Evolutionary conservation across 1,140 invertebrate species (phyloP).

Genomic region (Helicoverpa zea): DNA sequence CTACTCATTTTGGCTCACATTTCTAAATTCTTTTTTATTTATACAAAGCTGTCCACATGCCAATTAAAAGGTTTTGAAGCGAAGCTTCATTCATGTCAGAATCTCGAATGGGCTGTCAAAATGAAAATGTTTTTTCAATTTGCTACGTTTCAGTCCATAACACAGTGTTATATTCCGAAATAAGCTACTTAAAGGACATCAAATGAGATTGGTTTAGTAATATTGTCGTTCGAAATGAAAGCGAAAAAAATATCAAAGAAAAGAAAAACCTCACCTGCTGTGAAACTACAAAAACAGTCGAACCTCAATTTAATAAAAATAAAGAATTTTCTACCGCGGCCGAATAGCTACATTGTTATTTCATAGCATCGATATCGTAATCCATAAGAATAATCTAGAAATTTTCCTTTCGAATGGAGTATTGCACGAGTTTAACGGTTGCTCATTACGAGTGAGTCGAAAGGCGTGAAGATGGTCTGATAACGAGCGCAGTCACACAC

Average conservation of each 20-base stretch:
- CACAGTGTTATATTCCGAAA: background rate
- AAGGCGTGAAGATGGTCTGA: conserved; percentile 44
- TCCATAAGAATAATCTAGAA: conserved; percentile 43
- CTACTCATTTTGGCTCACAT: background rate
- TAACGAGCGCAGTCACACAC: conserved; percentile 39
- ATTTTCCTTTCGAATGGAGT: conserved; percentile 41
- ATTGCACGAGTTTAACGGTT: conserved; percentile 35
- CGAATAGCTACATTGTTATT: conserved; percentile 24
- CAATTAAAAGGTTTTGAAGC: too few species aligned
- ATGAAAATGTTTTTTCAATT: background rate
- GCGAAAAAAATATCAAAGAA: conserved; percentile 27
- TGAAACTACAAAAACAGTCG: conserved; percentile 28
- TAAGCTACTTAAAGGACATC: background rate
- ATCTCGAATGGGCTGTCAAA: background rate
- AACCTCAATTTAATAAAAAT: conserved; percentile 27
- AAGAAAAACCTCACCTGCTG: conserved; percentile 7
- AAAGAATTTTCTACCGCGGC: conserved; percentile 14
- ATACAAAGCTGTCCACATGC: background rate
- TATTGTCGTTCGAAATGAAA: background rate
- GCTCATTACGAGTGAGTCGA: conserved; percentile 35
- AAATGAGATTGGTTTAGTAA: conserved; percentile 1
- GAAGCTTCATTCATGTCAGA: too few species aligned
- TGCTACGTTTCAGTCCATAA: background rate
- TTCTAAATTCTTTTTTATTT: background rate
- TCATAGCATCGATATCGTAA: conserved; percentile 41